phyloP scores from a whole-genome alignment of 2,888 invertebrate species.

The Eulithis prunata region DNA sequence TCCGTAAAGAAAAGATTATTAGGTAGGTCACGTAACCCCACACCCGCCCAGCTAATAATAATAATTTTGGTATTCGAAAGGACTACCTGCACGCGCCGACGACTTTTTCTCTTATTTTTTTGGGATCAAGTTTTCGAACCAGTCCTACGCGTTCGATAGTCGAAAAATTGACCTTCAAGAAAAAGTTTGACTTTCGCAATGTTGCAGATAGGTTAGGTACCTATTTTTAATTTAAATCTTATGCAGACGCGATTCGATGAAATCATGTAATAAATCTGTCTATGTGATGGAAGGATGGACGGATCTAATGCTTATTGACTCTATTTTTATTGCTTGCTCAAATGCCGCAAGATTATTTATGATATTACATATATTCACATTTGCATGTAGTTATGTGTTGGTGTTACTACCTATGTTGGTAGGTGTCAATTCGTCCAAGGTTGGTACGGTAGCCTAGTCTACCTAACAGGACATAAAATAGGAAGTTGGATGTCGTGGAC shows the following conservation, averaged over 20 bases:
- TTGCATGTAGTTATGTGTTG: not conserved
- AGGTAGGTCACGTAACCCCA: slow-evolving; percentile 18
- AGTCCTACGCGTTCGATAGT: slow-evolving; percentile 32
- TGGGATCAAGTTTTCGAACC: slow-evolving; percentile 42
- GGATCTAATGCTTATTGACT: slow-evolving; percentile 76
- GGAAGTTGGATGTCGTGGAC: not conserved
- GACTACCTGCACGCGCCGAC: slow-evolving; percentile 50
- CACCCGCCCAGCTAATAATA: slow-evolving; percentile 21
- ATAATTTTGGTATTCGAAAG: slow-evolving; percentile 31
- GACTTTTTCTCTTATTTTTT: slow-evolving; percentile 41
- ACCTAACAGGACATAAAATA: slow-evolving; percentile 6
- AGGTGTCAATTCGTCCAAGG: no score
- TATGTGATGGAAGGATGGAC: slow-evolving; percentile 53
- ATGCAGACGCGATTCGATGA: slow-evolving; percentile 61
- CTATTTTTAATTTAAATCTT: slow-evolving; percentile 42
- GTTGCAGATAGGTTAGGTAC: slow-evolving; percentile 8
- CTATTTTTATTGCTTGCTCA: slow-evolving; percentile 75
- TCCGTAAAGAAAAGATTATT: not conserved
- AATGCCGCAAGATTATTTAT: slow-evolving; percentile 46
- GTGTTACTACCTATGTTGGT: no score
- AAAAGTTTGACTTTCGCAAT: slow-evolving; percentile 20
- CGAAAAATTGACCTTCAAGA: slow-evolving; percentile 15
- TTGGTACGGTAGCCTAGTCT: not conserved
- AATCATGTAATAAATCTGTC: slow-evolving; percentile 76
- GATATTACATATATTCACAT: slow-evolving; percentile 7